phyloP scores from a whole-genome alignment of 92 coral and sea anemone species.

The Palythoa heliodiscus region DNA sequence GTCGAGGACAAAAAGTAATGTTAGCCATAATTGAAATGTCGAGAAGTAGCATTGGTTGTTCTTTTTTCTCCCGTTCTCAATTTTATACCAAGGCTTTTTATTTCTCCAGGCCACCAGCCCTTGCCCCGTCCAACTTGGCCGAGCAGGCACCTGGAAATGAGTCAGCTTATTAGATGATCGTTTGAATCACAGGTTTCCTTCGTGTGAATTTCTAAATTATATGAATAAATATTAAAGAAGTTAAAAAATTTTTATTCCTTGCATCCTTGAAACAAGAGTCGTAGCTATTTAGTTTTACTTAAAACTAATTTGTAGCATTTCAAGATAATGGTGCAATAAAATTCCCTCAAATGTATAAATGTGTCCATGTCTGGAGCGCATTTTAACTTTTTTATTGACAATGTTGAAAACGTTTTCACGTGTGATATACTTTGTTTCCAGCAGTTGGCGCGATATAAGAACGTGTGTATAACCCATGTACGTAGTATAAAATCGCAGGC shows the following conservation, averaged over 20 bases:
- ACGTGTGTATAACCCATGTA: too few species aligned
- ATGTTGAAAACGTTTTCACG: too few species aligned
- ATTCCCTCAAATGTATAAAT: too few species aligned
- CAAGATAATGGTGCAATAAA: too few species aligned
- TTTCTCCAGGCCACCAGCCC: constrained; percentile 43
- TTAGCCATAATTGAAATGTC: not conserved
- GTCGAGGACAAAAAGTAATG: not conserved
- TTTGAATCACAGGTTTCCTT: not conserved
- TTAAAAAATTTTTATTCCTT: not conserved
- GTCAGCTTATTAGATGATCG: constrained; percentile 31
- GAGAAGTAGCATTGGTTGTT: not conserved
- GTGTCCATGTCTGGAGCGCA: too few species aligned
- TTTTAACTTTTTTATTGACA: too few species aligned
- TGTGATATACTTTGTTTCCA: too few species aligned
- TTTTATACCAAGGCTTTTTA: constrained; percentile 36
- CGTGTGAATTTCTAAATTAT: not conserved
- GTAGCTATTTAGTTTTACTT: not conserved
- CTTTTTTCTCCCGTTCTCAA: constrained; percentile 32
- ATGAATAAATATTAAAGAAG: not conserved
- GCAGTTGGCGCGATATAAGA: too few species aligned
- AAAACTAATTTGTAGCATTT: not conserved
- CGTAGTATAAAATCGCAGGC: too few species aligned
- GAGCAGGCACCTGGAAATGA: constrained; percentile 43
- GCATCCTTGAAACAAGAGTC: not conserved
- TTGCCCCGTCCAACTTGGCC: constrained; percentile 47